Base-by-base conservation (phyloP, 2,113 vertebrate species). In the Dascyllus trimaculatus region DNA sequence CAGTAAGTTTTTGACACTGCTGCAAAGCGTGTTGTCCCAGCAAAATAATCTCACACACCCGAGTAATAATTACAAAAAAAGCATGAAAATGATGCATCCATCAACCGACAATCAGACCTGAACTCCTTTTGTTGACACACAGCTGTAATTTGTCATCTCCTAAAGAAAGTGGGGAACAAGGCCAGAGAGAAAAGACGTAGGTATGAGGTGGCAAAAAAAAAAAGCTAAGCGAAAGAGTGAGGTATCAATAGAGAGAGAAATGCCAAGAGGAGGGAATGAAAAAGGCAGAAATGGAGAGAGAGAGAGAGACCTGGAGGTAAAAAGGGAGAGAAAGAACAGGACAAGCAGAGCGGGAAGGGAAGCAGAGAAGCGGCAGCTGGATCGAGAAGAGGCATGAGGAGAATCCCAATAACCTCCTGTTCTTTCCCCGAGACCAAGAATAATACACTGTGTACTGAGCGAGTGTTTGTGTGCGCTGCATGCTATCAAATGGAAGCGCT, bases 341-440 rank as follows among this genome's bases (percentile, higher is more conserved):
- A 73, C 59, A 66, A 53, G 54, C 29, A 76, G 63, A 71, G 75
- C 71, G 59, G 17, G 68, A 85, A 76, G 71, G 82, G 79, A 80
- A 71, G 53, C 72, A 85, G 63, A 60, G 84, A 83, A 48, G 76
- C 46, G 38, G 72, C 82, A 87, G 85, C 82, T 84, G 85, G 85
- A 83, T 79, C 1, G 71, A 71, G 80, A 76, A 15, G 82, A 80
- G 17, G 57, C 75, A 89, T 75, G 81, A 89, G 75, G 57, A 75
- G 88, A 91, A 93, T 93, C 89, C 82, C 79, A 89, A 93, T 90
- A 80, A 82, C 78, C 74, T 81, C 61, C 79, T 62, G 84, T 85
- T 88, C 78, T 80, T 80, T 80, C 56, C 25, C 73, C 13, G 22
- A 88, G 81, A 92, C 75, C 65, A 67, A 72, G 63, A 63, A 62